A percentile compares a stretch with the other conserved stretches of the same genome.
Conservation (phyloP, 2,888 invertebrate genomes). For the Odontocerum albicorne region DNA sequence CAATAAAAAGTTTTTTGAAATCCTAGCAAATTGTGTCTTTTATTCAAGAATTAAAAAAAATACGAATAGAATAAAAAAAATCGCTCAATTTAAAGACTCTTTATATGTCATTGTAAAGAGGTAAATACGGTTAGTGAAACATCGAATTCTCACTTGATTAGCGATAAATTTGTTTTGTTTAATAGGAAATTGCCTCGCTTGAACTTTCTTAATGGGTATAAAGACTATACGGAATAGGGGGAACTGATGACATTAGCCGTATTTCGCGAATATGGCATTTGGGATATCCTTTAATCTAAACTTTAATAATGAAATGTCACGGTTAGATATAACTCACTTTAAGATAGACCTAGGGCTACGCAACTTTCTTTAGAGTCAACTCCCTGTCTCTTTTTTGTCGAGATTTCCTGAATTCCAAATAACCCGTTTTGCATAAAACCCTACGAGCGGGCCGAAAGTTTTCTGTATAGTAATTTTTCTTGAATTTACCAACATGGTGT, state of each 20-base stretch:
- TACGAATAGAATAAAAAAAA: too few relatives aligned
- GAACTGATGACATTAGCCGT: background rate
- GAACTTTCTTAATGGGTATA: background rate
- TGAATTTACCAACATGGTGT: too few relatives aligned
- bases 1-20: too few relatives aligned
- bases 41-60: too few relatives aligned
- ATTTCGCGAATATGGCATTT: conserved; percentile 9
- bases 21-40: too few relatives aligned
- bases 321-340: conserved; percentile 25
- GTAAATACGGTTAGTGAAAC: too few relatives aligned
- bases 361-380: conserved; percentile 13
- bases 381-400: background rate
- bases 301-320: conserved; percentile 31
- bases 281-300: conserved; percentile 29
- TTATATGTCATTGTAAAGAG: too few relatives aligned
- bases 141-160: background rate
- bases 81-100: too few relatives aligned
- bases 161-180: background rate
- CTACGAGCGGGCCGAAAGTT: background rate
- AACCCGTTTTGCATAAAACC: background rate
- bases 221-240: background rate
- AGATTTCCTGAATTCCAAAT: background rate
- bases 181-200: background rate
- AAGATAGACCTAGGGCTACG: conserved; percentile 21
- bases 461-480: background rate